phyloP scores from a whole-genome alignment of 2,888 invertebrate genomes.

The Isoperla grammatica region DNA sequence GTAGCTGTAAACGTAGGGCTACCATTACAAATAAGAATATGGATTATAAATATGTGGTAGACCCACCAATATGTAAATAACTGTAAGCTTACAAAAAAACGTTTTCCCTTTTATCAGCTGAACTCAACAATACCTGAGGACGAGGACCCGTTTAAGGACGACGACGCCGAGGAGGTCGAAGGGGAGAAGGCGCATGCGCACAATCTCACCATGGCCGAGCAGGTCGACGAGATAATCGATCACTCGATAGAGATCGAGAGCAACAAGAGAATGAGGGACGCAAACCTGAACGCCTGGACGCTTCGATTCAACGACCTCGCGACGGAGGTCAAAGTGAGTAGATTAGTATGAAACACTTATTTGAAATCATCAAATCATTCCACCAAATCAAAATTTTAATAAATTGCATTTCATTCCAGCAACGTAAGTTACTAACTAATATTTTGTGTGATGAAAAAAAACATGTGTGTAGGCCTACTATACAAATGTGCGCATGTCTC shows the following conservation, averaged over 20 bases:
- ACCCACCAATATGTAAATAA: no score
- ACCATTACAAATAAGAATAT: no score
- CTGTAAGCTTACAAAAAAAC: not conserved
- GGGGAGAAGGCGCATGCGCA: constrained; percentile 7
- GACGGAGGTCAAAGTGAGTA: constrained; percentile 70
- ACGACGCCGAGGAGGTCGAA: constrained; percentile 31
- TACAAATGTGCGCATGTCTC: no score
- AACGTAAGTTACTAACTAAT: no score
- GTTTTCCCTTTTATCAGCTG: constrained; percentile 18
- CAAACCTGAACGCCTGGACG: constrained; percentile 82
- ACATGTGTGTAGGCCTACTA: no score
- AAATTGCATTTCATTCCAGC: no score
- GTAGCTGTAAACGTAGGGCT: no score
- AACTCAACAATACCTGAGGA: constrained; percentile 19
- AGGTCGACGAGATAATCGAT: constrained; percentile 76
- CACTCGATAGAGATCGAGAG: constrained; percentile 84
- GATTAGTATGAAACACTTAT: not conserved
- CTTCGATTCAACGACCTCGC: constrained; percentile 76
- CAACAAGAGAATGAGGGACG: constrained; percentile 79
- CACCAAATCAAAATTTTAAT: no score
- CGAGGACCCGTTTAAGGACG: constrained; percentile 26
- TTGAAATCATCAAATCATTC: not conserved
- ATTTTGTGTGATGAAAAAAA: no score
- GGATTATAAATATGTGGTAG: no score
- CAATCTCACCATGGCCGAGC: constrained; percentile 38